Conservation (phyloP, 2,113 vertebrate species). For the Xenotilapia flavipinnis region DNA sequence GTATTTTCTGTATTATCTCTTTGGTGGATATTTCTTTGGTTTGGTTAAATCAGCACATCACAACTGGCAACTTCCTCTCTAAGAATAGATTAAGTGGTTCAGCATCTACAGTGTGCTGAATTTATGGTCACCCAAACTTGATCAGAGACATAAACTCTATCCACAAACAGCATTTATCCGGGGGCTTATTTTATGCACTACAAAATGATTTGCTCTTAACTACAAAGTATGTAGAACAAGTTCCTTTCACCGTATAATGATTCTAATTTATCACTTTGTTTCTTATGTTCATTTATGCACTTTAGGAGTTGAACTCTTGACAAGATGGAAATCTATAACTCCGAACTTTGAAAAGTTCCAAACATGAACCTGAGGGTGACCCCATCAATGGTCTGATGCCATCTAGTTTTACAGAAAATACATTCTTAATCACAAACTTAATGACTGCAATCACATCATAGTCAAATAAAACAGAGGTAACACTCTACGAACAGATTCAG, state of each 20-base stretch:
- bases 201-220: neutral
- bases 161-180: neutral
- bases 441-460: neutral
- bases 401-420: neutral
- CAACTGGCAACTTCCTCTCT: neutral
- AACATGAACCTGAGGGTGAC: neutral
- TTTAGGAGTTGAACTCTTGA: neutral
- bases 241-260: neutral
- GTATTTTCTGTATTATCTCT: slow-evolving; percentile 6
- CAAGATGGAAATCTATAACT: neutral
- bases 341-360: neutral
- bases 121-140: neutral
- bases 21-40: slow-evolving; percentile 2
- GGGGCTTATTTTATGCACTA: neutral
- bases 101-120: neutral
- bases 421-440: neutral
- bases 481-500: neutral
- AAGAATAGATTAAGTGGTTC: neutral
- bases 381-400: neutral
- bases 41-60: slow-evolving; percentile 3
- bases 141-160: slow-evolving; percentile 30
- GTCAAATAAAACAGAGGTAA: neutral
- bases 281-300: neutral
- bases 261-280: neutral
- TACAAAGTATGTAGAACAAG: neutral